A percentile compares a stretch with the other conserved stretches of the same genome.
phyloP scores from a whole-genome alignment of 2,888 invertebrate species.

The Ophion slaviceki region DNA sequence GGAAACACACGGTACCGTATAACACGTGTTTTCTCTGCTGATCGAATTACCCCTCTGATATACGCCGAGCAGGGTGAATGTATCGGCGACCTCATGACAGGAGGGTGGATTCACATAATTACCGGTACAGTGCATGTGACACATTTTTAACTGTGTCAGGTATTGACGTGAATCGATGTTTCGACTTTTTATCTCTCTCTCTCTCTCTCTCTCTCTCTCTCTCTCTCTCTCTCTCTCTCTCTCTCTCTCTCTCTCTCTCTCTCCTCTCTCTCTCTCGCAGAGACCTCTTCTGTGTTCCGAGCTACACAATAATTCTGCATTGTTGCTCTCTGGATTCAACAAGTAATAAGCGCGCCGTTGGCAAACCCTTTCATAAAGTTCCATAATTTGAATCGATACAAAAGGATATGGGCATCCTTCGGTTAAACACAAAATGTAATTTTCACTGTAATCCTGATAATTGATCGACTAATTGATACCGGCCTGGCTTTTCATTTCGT shows the following conservation, averaged over 20 bases:
- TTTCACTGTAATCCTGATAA: too few relatives aligned
- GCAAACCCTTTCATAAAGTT: too few relatives aligned
- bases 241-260: too few relatives aligned
- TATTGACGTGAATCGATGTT: constrained; percentile 15
- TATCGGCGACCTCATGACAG: constrained; percentile 16
- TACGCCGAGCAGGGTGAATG: constrained; percentile 46
- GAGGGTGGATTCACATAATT: constrained; percentile 41
- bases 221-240: too few relatives aligned
- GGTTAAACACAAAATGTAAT: too few relatives aligned
- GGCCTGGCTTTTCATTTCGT: too few relatives aligned
- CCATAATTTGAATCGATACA: too few relatives aligned
- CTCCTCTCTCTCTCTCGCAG: neutral
- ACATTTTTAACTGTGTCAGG: constrained; percentile 31
- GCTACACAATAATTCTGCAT: constrained; percentile 29
- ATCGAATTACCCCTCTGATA: constrained; percentile 62
- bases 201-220: too few relatives aligned
- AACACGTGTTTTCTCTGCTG: constrained; percentile 71
- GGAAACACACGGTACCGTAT: constrained; percentile 58
- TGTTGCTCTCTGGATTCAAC: constrained; percentile 37
- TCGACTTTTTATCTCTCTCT: neutral
- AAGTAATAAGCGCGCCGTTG: neutral
- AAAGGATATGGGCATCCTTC: too few relatives aligned
- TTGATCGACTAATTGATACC: too few relatives aligned
- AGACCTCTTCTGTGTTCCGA: neutral
- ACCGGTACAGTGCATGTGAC: constrained; percentile 22